Base-by-base conservation (phyloP, 2,888 invertebrate species). In the Platycheirus rosarum region DNA sequence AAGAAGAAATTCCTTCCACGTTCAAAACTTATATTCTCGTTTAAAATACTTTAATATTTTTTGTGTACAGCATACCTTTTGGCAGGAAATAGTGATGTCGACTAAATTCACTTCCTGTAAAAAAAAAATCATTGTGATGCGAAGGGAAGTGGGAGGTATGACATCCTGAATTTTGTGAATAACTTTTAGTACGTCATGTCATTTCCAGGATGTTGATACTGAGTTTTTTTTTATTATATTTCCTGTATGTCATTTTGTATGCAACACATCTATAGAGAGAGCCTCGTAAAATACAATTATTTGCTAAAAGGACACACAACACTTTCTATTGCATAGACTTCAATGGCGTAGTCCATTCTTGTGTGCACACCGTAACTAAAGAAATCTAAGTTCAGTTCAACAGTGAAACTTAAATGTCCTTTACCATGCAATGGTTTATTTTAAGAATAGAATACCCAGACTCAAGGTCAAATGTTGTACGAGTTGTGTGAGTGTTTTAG, bases 31-130 rank as follows among this genome's bases (percentile, higher is more conserved):
- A n/a, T n/a, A n/a, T n/a, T n/a, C n/a, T n/a, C n/a, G n/a, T n/a
- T n/a, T n/a, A n/a, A n/a, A n/a, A n/a, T n/a, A n/a, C n/a, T n/a
- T n/a, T n/a, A n/a, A n/a, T n/a, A n/a, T n/a, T n/a, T n/a, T n/a
- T n/a, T n/a, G n/a, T n/a, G n/a, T n/a, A n/a, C n/a, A 35, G 35
- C 9, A 35, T 35, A 13, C 37, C 37, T 40, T 13, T 40, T 40
- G 37, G 13, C 37, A 40, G 37, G 37, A 40, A 40, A 40, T 40
- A 40, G 37, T 40, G 35, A 35, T 35, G 37, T 40, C 37, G 13
- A 40, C 37, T 13, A 13, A 40, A 13, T n/a, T 40, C 37, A 13
- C 37, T 40, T 40, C 13, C 13, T 13, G 37, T n/a, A 13, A 40
- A 2, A 40, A 40, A 40, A 40, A 13, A 13, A 40, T 40, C 8